These are phyloP conservation scores for Spatula clypeata DNA, from an alignment of 2,797 vertebrate genomes.

Conservation along the genomic window DNA sequence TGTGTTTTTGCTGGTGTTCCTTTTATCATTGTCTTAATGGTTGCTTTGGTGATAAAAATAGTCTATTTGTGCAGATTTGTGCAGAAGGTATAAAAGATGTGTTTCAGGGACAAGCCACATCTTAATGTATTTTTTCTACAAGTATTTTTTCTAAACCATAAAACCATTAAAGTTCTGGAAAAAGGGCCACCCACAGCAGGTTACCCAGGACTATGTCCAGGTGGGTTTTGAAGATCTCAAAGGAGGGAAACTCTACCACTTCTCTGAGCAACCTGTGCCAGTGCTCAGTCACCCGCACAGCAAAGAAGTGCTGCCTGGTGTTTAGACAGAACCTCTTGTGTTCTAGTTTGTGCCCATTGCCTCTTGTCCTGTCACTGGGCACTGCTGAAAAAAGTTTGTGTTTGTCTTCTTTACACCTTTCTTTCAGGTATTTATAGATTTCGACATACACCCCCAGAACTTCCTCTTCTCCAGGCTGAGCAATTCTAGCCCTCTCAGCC, in stretches of 20 bases:
- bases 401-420: neutral
- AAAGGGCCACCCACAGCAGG: neutral
- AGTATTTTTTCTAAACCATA: neutral
- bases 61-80: neutral
- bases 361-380: neutral
- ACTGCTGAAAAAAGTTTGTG: neutral
- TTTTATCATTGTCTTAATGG: no score
- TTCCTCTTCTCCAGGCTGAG: no score
- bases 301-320: neutral
- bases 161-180: neutral
- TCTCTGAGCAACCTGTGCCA: neutral
- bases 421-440: no score
- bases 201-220: neutral
- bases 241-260: no score
- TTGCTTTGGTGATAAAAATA: neutral
- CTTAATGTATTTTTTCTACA: neutral
- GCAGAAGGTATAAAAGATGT: neutral
- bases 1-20: no score
- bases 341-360: neutral
- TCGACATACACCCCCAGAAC: no score
- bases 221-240: neutral
- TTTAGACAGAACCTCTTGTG: neutral
- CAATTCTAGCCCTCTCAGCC: no score
- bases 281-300: neutral
- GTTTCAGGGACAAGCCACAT: neutral